phyloP scores from a whole-genome alignment of 2,888 invertebrate species.

The Ephialtes manifestator region DNA sequence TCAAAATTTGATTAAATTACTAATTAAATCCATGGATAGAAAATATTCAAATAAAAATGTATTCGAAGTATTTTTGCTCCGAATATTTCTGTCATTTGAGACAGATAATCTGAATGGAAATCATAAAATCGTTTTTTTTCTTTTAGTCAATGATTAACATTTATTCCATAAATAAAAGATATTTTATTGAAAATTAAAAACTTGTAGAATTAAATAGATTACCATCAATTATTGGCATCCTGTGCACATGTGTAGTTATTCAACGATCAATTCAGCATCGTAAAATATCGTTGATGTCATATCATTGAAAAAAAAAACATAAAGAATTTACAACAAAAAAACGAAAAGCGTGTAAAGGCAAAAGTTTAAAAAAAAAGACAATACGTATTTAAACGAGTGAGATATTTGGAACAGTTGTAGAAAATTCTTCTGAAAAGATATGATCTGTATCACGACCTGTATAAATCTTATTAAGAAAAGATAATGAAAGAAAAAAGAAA shows the following conservation, averaged over 20 bases:
- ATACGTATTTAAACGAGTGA: slow-evolving; percentile 53
- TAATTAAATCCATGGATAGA: too few species aligned
- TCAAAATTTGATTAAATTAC: too few species aligned
- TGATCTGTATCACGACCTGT: slow-evolving; percentile 40
- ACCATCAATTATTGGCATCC: not conserved
- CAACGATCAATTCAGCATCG: slow-evolving; percentile 18
- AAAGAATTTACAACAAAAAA: not conserved
- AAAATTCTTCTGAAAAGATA: slow-evolving; percentile 20
- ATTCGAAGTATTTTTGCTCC: too few species aligned
- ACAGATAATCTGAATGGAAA: too few species aligned
- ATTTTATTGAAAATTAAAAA: not conserved
- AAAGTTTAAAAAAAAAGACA: slow-evolving; percentile 39
- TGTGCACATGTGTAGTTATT: not conserved
- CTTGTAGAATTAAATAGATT: not conserved
- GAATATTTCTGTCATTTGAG: too few species aligned
- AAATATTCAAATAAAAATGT: too few species aligned
- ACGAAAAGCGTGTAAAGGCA: not conserved
- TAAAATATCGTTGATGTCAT: slow-evolving; percentile 36
- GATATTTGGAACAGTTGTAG: slow-evolving; percentile 28
- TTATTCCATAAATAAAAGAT: not conserved
- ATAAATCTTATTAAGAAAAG: slow-evolving; percentile 35
- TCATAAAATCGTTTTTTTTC: too few species aligned
- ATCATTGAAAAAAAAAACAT: slow-evolving; percentile 14
- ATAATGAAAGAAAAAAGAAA: not conserved
- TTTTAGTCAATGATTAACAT: too few species aligned